Base-by-base conservation (phyloP, 2,113 vertebrate genomes). In the Microcebus jonahi region DNA sequence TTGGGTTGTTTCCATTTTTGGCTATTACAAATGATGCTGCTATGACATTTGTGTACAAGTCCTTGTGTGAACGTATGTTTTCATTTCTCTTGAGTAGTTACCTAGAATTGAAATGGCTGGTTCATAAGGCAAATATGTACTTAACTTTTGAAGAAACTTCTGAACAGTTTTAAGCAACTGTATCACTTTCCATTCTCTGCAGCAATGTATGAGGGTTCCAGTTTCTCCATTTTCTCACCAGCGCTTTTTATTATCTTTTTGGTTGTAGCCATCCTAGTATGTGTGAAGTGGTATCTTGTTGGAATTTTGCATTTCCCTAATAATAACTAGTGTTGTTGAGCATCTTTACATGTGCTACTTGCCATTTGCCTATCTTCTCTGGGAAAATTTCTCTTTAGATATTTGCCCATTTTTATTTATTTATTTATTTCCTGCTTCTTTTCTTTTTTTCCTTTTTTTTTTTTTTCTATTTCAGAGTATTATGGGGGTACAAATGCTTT, bases 91-190 rank as follows among this genome's bases (percentile, higher is more conserved):
- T 86, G 55, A 57, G 55, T 57, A 61, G 14, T 13, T 68, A 68
- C 14, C 27, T 50, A 42, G 1, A 21, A 75, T 39, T 50, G 34
- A 71, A 59, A 68, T 70, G 71, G 21, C 63, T 84, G 42, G 36
- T 39, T 91, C 53, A 39, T 50, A 70, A 2, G 8, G 18, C 31
- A 82, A 70, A 85, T 42, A 14, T 36, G 4, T 27, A n/a, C 53
- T 95, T 91, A 59, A 75, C 42, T 83, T 80, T 81, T 76, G 55
- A 83, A 90, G 53, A 95, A 87, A 94, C 29, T 55, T 73, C 57
- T 63, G 57, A 6, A 12, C 34, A 25, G 1, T 77, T 83, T 85
- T 75, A 12, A 85, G 55, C 48, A 57, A 29, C 34, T 29, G 59
- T 15, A 68, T 17, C 73, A 42, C 70, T 86, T 94, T 81, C 42